Evolutionary conservation across 2,797 vertebrate species (phyloP).

Genomic region (Labroides dimidiatus): DNA sequence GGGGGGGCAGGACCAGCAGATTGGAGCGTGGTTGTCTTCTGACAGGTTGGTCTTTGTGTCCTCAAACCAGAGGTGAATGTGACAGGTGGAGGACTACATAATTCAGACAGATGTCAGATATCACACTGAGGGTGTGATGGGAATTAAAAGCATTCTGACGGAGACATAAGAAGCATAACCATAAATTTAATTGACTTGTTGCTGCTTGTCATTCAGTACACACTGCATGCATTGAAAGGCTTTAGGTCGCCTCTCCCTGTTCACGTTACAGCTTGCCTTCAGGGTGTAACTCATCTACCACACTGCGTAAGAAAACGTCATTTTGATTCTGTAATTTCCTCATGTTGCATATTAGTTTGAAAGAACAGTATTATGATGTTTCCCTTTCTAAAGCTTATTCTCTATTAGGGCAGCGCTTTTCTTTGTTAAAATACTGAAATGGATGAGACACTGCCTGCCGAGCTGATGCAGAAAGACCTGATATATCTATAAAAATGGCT

Average conservation of each 20-base stretch:
- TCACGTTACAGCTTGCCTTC: background rate
- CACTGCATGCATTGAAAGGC: background rate
- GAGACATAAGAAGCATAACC: background rate
- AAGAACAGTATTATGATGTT: background rate
- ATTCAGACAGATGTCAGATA: constrained; percentile 5
- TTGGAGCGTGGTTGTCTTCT: constrained; percentile 19
- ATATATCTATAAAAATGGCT: constrained; percentile 19
- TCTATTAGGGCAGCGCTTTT: background rate
- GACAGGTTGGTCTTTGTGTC: constrained; percentile 52
- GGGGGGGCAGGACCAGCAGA: constrained; percentile 38
- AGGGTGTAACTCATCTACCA: background rate
- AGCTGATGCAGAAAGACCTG: background rate
- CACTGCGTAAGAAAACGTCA: background rate
- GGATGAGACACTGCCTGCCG: constrained; percentile 15
- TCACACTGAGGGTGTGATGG: constrained; percentile 14
- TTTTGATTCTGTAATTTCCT: background rate
- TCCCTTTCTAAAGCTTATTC: background rate
- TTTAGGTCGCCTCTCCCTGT: constrained; percentile 1
- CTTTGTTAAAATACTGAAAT: constrained; percentile 37
- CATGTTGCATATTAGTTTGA: background rate
- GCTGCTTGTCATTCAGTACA: background rate
- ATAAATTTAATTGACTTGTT: constrained; percentile 9
- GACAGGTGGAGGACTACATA: constrained; percentile 3
- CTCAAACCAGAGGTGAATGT: background rate
- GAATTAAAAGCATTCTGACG: background rate